Evolutionary conservation across 2,888 invertebrate species (phyloP), one percentile per base, ranked within the genome.

Genomic region (Hydrotaea cyrtoneurina): DNA sequence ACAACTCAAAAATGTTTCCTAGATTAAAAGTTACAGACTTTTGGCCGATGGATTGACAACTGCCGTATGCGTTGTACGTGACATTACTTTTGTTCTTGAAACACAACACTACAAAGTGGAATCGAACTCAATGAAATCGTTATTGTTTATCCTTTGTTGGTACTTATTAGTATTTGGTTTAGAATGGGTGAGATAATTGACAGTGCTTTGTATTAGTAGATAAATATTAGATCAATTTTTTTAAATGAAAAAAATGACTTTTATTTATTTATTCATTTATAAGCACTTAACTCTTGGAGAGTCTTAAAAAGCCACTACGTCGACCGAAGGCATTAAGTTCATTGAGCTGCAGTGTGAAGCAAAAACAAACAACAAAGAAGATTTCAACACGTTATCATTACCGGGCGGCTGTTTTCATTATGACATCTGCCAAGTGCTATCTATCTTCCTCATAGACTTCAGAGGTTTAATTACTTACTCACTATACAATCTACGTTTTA

Each of bases 261-360:
- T 17, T 62, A 31, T 62, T 59, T 59, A 59, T 59, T 62, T 17
- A 31, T n/a, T n/a, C 36, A 36, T 15, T 62, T 62, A 31, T 31
- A 62, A 31, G 62, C 59, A 31, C n/a, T 62, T 62, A n/a, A 15
- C 31, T 31, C 23, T 2, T 59, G 4, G 26, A 26, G 19, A 59
- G 23, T 31, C n/a, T 62, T 31, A 31, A 19, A 15, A 15, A 57
- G 7, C 19, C 19, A 62, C 50, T 50, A n/a, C 13, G 50, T n/a
- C 5, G 31, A 62, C n/a, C 2, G 26, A 3, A 11, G 26, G 13
- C 2, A 62, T 31, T 8, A 62, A 36, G 31, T 31, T 31, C 62
- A n/a, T 62, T 62, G 31, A 31, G 62, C 62, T 62, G 31, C 62
- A 31, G 10, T 59, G 26, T n/a, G 3, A 26, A 59, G 13, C 36